Base-by-base conservation (phyloP, 2,888 invertebrate species). In the Drosophila austrosaltans region DNA sequence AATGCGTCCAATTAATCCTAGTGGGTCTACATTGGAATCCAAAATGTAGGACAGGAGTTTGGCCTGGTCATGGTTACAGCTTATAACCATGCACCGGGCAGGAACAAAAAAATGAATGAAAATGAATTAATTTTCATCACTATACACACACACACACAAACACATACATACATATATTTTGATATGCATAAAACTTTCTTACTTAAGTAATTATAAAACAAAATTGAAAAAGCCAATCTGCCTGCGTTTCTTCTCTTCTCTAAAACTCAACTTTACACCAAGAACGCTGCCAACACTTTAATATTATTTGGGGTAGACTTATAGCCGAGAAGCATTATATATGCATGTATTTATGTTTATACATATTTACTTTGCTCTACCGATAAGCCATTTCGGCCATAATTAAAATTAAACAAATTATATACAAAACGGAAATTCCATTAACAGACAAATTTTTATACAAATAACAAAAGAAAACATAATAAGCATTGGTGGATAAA, bases 41-140 rank as follows among this genome's bases (percentile, higher is more conserved):
- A 87, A 86, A 32, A 78, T 83, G 83, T 83, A 83, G 83, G 83
- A 88, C 88, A 88, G 87, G 85, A 78, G 72, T 67, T 59, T 87
- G 71, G 85, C 89, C 85, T 87, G 83, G 83, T 71, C 83, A 78
- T 84, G 89, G 87, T 75, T 80, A 59, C 87, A 85, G 40, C 62
- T 84, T 61, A 72, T 84, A 84, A 89, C 83, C 73, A 88, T 84
- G 83, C 89, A 84, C 83, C 88, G 81, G 86, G 86, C 88, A 66
- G n/a, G 28, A 75, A 16, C 54, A 79, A 42, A 69, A 79, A 42
- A 69, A 66, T 44, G 71, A 87, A 58, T 81, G 79, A 71, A 73
- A 87, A 58, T 81, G 79, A 71, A 73, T 67, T 72, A 61, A 73
- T 56, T n/a, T 10, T 20, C 8, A 8, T 16, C 44, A 22, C 44